phyloP scores from a whole-genome alignment of 2,888 invertebrate genomes.

The Chaetogeoica ovagalla region DNA sequence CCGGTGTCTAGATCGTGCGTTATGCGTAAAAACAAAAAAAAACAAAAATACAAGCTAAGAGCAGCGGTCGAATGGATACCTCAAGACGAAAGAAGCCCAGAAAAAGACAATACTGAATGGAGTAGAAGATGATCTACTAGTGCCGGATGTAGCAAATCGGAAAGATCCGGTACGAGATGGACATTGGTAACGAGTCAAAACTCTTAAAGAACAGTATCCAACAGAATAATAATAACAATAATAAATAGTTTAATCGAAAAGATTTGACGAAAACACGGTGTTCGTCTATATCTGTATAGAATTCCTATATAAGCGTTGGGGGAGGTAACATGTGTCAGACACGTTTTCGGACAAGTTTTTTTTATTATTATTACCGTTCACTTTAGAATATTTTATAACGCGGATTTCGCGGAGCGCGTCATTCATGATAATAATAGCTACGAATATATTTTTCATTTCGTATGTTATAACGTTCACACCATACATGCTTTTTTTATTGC shows the following conservation, averaged over 20 bases:
- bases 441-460: slow-evolving; percentile 22
- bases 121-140: no score
- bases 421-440: slow-evolving; percentile 15
- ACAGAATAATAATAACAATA: no score
- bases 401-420: neutral
- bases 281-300: neutral
- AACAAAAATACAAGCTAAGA: neutral
- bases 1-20: no score
- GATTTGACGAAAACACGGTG: neutral
- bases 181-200: no score
- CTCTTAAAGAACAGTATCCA: no score
- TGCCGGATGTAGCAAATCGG: neutral
- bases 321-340: slow-evolving; percentile 1
- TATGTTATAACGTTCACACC: neutral
- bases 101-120: no score
- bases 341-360: neutral
- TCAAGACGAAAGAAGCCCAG: no score
- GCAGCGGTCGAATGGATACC: no score
- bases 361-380: neutral
- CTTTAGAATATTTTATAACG: slow-evolving; percentile 5
- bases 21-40: neutral
- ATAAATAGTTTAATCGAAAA: no score
- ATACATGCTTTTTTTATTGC: neutral
- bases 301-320: no score
- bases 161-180: slow-evolving; percentile 24